Percentiles rank a stretch among this genome's conserved stretches.
phyloP scores from a whole-genome alignment of 2,113 vertebrate species.

The Platysternon megacephalum region DNA sequence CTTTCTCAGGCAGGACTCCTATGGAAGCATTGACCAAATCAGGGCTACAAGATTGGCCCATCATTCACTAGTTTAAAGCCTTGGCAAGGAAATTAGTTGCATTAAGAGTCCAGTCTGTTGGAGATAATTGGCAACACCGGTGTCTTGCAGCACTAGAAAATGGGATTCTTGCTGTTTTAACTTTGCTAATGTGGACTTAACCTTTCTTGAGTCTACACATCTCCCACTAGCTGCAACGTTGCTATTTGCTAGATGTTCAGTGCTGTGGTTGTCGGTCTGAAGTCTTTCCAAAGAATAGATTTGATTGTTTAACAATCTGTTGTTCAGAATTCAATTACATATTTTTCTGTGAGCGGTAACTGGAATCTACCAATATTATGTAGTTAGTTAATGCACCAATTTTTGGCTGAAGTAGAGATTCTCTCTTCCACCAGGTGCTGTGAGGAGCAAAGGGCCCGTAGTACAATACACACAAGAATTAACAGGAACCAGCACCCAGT shows the following conservation, averaged over 20 bases:
- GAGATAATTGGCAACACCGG: not conserved
- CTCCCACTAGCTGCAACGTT: not conserved
- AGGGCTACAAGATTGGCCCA: not conserved
- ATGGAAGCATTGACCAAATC: not conserved
- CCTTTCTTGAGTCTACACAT: not conserved
- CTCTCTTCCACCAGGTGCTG: constrained; percentile 77
- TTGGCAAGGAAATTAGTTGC: not conserved
- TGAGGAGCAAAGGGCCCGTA: constrained; percentile 94
- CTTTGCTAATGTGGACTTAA: not conserved
- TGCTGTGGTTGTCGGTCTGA: not conserved
- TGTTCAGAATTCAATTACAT: not conserved
- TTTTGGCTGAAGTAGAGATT: rapidly evolving
- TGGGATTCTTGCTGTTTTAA: not conserved
- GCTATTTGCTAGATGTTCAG: not conserved
- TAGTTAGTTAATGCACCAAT: rapidly evolving
- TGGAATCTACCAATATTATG: rapidly evolving
- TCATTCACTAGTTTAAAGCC: not conserved
- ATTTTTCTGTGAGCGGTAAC: not conserved
- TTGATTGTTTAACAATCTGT: not conserved
- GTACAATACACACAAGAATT: constrained; percentile 94
- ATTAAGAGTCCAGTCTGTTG: not conserved
- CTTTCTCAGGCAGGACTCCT: not conserved
- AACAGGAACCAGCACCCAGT: constrained; percentile 66
- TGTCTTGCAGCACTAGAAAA: not conserved
- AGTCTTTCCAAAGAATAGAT: not conserved